phyloP scores from a whole-genome alignment of 2,888 invertebrate genomes.

The Eilema caniola region DNA sequence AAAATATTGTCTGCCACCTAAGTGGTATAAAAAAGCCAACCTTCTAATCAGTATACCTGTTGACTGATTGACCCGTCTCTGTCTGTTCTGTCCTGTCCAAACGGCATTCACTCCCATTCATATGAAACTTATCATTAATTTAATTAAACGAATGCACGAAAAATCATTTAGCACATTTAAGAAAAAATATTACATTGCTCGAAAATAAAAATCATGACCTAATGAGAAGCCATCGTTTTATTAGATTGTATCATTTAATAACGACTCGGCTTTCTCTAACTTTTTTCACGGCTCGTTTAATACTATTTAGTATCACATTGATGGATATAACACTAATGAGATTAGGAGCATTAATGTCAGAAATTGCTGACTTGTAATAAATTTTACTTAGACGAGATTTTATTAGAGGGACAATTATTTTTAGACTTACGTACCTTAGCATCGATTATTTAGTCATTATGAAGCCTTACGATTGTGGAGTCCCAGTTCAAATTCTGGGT shows the following conservation, averaged over 20 bases:
- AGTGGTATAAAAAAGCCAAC: too few relatives aligned
- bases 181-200: neutral
- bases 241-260: neutral
- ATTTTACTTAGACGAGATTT: neutral
- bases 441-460: too few relatives aligned
- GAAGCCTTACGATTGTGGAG: too few relatives aligned
- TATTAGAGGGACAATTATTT: neutral
- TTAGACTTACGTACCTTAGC: neutral
- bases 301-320: neutral
- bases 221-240: neutral
- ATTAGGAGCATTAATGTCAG: neutral
- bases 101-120: too few relatives aligned
- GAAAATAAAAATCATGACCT: neutral
- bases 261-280: neutral
- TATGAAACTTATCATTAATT: too few relatives aligned
- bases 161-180: neutral
- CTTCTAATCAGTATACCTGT: too few relatives aligned
- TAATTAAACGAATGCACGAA: too few relatives aligned
- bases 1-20: too few relatives aligned
- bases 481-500: too few relatives aligned
- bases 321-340: slow-evolving; percentile 5
- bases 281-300: neutral
- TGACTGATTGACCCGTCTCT: too few relatives aligned
- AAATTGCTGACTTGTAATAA: slow-evolving; percentile 2
- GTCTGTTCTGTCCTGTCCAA: too few relatives aligned